These are phyloP conservation scores for Pocillopora meandrina DNA, from an alignment of 92 coral and sea anemone species.

Conservation along the genomic window DNA sequence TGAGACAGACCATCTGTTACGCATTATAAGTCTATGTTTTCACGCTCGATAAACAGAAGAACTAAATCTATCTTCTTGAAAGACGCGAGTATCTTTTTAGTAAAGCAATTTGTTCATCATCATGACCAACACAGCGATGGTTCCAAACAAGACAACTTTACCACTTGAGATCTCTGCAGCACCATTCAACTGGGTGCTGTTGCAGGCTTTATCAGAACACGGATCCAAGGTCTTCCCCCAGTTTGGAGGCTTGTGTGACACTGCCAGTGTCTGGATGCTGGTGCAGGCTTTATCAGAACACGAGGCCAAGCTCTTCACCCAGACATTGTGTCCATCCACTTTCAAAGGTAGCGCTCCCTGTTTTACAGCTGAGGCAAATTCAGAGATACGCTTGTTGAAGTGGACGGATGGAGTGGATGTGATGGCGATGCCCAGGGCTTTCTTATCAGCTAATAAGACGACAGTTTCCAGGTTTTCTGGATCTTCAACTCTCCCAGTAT, in stretches of 20 bases:
- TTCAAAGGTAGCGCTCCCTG: conserved; percentile 40
- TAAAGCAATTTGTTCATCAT: not conserved
- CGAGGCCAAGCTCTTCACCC: conserved; percentile 47
- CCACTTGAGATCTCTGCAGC: not conserved
- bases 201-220: too few relatives aligned
- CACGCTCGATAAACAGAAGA: too few relatives aligned
- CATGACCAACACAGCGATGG: not conserved
- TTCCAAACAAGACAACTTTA: not conserved
- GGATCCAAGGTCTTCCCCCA: not conserved
- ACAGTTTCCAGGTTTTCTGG: not conserved
- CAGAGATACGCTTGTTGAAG: conserved; percentile 25
- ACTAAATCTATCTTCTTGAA: too few relatives aligned
- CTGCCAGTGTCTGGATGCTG: conserved; percentile 40
- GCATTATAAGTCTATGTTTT: too few relatives aligned
- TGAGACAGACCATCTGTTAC: too few relatives aligned
- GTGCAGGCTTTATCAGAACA: conserved; percentile 57
- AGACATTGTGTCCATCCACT: conserved; percentile 46
- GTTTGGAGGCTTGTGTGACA: conserved; percentile 50
- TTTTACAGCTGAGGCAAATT: conserved; percentile 40
- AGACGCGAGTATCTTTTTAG: not conserved
- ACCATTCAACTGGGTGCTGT: not conserved
- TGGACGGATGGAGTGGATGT: conserved; percentile 19
- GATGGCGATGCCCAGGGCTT: conserved; percentile 21
- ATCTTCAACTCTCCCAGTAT: conserved; percentile 1
- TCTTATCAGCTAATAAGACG: conserved; percentile 52